Evolutionary conservation across 2,888 invertebrate genomes (phyloP).

Genomic region (Amphiduros pacificus): DNA sequence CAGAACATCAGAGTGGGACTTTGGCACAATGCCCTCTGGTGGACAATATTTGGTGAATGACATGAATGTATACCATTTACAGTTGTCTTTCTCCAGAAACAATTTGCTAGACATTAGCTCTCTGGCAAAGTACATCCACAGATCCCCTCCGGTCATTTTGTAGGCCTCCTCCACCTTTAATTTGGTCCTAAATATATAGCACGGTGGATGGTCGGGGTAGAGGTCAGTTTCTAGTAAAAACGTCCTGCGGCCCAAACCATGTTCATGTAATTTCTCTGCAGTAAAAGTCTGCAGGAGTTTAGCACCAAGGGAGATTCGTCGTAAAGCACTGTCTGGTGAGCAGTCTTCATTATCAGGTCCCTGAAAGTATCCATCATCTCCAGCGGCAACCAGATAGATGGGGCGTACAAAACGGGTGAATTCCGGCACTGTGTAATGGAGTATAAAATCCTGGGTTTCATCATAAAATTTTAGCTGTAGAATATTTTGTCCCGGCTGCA

Average conservation of each 20-base stretch:
- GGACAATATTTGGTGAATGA: slow-evolving; percentile 72
- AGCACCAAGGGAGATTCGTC: slow-evolving; percentile 73
- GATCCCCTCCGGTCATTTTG: slow-evolving; percentile 73
- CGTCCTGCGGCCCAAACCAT: slow-evolving; percentile 76
- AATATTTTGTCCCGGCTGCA: slow-evolving; percentile 69
- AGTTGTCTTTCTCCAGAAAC: slow-evolving; percentile 61
- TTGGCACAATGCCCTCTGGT: slow-evolving; percentile 63
- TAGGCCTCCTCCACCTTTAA: slow-evolving; percentile 73
- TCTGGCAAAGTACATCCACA: slow-evolving; percentile 84
- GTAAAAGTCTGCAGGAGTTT: slow-evolving; percentile 83
- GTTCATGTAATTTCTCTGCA: slow-evolving; percentile 83
- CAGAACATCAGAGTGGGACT: slow-evolving; percentile 57
- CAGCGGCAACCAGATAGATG: slow-evolving; percentile 80
- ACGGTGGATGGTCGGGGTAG: slow-evolving; percentile 65
- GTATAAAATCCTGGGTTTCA: slow-evolving; percentile 38
- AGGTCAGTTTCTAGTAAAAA: slow-evolving; percentile 76
- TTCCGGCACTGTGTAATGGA: slow-evolving; percentile 38
- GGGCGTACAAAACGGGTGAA: slow-evolving; percentile 68
- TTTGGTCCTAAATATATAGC: slow-evolving; percentile 74
- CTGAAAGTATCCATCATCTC: slow-evolving; percentile 79
- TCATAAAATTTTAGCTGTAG: slow-evolving; percentile 65
- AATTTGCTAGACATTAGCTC: slow-evolving; percentile 73
- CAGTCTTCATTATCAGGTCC: slow-evolving; percentile 68
- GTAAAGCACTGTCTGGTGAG: slow-evolving; percentile 73
- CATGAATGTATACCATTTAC: slow-evolving; percentile 87